Conservation (phyloP, 2,113 vertebrate genomes). For the Formicarius rufipectus region DNA sequence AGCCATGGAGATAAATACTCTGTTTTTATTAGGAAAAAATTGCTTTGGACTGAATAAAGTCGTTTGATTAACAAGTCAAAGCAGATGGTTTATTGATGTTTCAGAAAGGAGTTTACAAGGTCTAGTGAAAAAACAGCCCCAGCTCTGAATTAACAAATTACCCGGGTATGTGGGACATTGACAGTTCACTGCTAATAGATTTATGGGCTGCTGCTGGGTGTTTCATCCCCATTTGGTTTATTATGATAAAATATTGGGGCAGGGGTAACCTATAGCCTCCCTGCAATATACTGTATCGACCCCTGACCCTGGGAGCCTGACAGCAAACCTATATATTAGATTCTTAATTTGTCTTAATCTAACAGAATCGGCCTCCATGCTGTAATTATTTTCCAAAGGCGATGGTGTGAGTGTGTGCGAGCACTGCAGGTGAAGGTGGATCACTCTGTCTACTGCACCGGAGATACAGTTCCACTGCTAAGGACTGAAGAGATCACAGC, state of each 20-base stretch:
- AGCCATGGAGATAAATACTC: conserved; percentile 84
- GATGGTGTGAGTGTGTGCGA: not conserved
- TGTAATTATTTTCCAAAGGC: conserved; percentile 61
- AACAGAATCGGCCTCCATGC: conserved; percentile 57
- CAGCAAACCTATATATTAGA: conserved; percentile 72
- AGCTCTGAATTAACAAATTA: conserved; percentile 82
- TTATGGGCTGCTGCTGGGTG: conserved; percentile 77
- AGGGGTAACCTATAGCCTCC: conserved; percentile 74
- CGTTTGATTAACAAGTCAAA: conserved; percentile 85
- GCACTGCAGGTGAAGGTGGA: conserved; percentile 30
- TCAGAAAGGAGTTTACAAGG: conserved; percentile 82
- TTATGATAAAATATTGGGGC: conserved; percentile 80
- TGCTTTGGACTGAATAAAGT: conserved; percentile 85
- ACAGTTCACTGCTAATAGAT: conserved; percentile 81
- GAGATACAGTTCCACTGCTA: not conserved
- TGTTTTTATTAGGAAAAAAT: conserved; percentile 86
- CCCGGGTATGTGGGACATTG: conserved; percentile 74
- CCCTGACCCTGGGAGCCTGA: conserved; percentile 70
- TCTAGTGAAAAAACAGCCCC: conserved; percentile 76
- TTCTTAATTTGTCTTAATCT: conserved; percentile 80
- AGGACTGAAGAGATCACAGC: not conserved
- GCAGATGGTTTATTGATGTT: conserved; percentile 84
- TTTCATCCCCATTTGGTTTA: conserved; percentile 77
- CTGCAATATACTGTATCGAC: conserved; percentile 74
- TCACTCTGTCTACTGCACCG: not conserved